These are phyloP conservation scores for Oryzias dopingdopingensis DNA, from an alignment of 2,797 vertebrate genomes.

Conservation along the genomic window DNA sequence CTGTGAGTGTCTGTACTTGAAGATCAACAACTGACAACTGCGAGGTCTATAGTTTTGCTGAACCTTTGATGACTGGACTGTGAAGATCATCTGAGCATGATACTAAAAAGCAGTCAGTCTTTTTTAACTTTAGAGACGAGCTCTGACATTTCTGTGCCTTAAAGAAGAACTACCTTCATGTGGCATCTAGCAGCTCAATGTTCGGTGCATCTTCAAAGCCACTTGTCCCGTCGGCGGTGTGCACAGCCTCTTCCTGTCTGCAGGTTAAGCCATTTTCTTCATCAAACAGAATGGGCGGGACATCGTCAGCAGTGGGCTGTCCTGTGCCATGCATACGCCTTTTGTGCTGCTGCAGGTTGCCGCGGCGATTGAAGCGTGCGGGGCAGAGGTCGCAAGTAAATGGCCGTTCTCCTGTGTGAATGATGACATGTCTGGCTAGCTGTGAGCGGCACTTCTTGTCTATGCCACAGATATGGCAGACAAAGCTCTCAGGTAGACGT, in stretches of 20 bases:
- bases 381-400: slow-evolving; percentile 56
- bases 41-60: no score
- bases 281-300: slow-evolving; percentile 45
- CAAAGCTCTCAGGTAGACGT: slow-evolving; percentile 34
- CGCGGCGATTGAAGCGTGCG: slow-evolving; percentile 56
- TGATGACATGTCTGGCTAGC: slow-evolving; percentile 60
- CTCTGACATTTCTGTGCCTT: neutral
- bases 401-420: slow-evolving; percentile 63
- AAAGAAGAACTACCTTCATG: neutral
- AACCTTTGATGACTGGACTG: no score
- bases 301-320: neutral
- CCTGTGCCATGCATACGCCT: slow-evolving; percentile 57
- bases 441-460: slow-evolving; percentile 70
- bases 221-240: fast-evolving
- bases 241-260: slow-evolving; percentile 54
- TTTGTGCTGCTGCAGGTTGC: slow-evolving; percentile 67
- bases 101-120: no score
- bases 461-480: slow-evolving; percentile 62
- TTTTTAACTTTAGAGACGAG: no score
- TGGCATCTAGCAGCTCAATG: neutral
- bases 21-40: no score
- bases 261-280: slow-evolving; percentile 35
- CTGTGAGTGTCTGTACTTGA: no score
- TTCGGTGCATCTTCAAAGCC: neutral
- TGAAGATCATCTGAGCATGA: no score